Evolutionary conservation across 1,140 invertebrate species (phyloP).

Genomic region (Drosophila ambigua): DNA sequence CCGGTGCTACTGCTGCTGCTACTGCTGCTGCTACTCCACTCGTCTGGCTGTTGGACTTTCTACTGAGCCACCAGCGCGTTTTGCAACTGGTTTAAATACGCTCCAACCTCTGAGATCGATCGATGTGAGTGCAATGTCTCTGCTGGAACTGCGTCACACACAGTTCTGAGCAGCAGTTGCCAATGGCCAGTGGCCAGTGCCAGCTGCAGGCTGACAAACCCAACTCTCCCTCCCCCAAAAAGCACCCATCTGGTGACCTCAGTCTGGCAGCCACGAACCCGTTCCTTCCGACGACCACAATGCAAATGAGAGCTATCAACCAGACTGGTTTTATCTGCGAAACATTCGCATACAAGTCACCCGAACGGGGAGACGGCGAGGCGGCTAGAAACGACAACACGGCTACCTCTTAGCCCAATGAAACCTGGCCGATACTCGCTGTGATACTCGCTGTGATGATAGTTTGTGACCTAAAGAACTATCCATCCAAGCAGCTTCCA

Average conservation of each 20-base stretch:
- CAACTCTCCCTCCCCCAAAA: constrained; percentile 11
- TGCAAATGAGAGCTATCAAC: constrained; percentile 76
- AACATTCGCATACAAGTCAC: constrained; percentile 47
- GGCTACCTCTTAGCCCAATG: not conserved
- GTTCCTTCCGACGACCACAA: constrained; percentile 45
- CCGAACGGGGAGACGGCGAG: not conserved
- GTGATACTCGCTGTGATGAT: no score
- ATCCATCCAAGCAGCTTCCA: not conserved
- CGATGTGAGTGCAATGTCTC: constrained; percentile 32
- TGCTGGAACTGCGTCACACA: constrained; percentile 33
- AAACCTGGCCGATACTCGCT: not conserved
- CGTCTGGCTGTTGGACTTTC: constrained; percentile 62
- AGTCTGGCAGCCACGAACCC: constrained; percentile 39
- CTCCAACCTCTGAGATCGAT: not conserved
- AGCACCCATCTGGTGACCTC: constrained; percentile 21
- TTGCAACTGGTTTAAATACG: constrained; percentile 71
- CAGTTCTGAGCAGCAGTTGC: constrained; percentile 37
- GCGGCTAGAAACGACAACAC: not conserved
- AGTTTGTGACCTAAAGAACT: no score
- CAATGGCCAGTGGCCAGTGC: constrained; percentile 13
- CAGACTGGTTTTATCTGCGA: constrained; percentile 65
- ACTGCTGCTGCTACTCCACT: constrained; percentile 49
- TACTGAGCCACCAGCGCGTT: constrained; percentile 60
- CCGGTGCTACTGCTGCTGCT: constrained; percentile 24
- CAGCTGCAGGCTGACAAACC: constrained; percentile 23